Base-by-base conservation (phyloP, 2,888 invertebrate species). In the Eledone cirrhosa region DNA sequence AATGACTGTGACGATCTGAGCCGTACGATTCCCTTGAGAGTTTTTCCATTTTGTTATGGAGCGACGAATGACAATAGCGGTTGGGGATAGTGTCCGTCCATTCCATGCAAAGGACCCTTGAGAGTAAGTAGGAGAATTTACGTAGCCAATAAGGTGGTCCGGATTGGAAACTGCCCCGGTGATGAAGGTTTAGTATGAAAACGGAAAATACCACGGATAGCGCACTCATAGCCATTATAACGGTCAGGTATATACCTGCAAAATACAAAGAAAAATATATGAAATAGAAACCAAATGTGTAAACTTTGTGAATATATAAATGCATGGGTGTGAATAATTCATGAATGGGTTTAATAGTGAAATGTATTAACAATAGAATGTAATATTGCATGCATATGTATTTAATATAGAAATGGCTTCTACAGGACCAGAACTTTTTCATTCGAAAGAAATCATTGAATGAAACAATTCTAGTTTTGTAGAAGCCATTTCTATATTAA, bases 221-320 rank as follows among this genome's bases (percentile, higher is more conserved):
- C 7, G 91, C 91, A 31, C 91, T 91, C 85, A 91, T 90, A 27
- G 89, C 90, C 91, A 92, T 91, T 48, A 91, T 90, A 27, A 90
- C 87, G 24, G 91, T 91, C 72, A 91, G 85, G 83, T 91, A 91
- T 77, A 91, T 89, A 29, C 91, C 91, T 91, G 86, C 31, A 85
- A 85, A 67, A 69, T n/a, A 77, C 69, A 69, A 78, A 48, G 65
- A 69, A 7, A 11, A 79, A 13, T 41, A n/a, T n/a, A n/a, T n/a
- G n/a, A n/a, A n/a, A n/a, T n/a, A n/a, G n/a, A n/a, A n/a, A n/a
- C n/a, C n/a, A n/a, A n/a, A n/a, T n/a, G n/a, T n/a, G n/a, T n/a
- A n/a, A n/a, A n/a, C n/a, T n/a, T n/a, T n/a, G n/a, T n/a, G n/a
- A n/a, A n/a, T n/a, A n/a, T n/a, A n/a, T n/a, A n/a, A n/a, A n/a